Evolutionary conservation across 2,797 vertebrate genomes (phyloP), one percentile per base, ranked within the genome.

Genomic region (Pseudomugil tenellus): DNA sequence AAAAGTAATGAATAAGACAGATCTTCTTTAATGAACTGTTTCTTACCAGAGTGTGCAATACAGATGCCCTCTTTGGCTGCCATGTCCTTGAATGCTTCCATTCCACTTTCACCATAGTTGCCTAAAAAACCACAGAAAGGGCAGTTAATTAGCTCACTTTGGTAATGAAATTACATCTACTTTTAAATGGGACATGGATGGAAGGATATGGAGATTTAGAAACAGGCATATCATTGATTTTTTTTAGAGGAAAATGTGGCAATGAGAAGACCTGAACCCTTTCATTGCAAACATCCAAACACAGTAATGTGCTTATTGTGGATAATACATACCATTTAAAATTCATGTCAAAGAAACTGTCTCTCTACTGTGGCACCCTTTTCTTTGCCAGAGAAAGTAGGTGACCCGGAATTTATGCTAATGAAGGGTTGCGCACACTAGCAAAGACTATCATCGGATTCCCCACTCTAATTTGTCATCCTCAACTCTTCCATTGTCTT

Each of bases 61-160:
- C 98, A 99, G 86, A 99, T 97, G 10, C 97, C 97, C 88, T 99
- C 98, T 83, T 98, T 98, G 62, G 94, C 96, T 0, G 97, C 96
- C 96, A 98, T 98, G 23, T 99, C 98, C 85, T 98, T 98, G 91
- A 99, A 99, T 0, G 97, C 98, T 87, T 96, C 97, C 97, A 99
- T 99, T 28, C 98, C 98, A 70, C 98, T 98, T 92, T 99, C 97
- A 34, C 98, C 98, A 32, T 99, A 99, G 92, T 99, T 99, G 59
- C 98, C 98, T 99, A 69, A 58, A 86, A 74, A 80, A 63, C 3
- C 46, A 69, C n/a, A 82, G 28, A 77, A 34, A 63, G 5, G 16
- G 23, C 6, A 3, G 6, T 2, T 23, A 63, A 49, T 59, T 19
- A 58, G 65, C 29, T 62, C 16, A 6, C 6, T 55, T 70, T 61